Evolutionary conservation across 2,888 invertebrate species (phyloP).

Genomic region (Pyrrhia umbra): DNA sequence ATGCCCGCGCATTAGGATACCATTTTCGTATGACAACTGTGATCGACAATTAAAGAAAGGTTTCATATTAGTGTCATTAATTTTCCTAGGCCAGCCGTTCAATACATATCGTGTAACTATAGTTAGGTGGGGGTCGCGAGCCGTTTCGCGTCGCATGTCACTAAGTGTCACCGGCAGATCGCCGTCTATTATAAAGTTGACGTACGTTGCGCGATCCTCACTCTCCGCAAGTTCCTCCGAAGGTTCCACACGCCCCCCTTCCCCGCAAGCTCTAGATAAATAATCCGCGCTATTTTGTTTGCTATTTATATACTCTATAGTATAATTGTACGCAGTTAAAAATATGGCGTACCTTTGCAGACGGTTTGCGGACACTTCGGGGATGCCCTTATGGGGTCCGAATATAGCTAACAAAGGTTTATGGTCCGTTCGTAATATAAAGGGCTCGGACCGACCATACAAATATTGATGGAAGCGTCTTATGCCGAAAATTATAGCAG

Average conservation of each 20-base stretch:
- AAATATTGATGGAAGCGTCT: conserved; percentile 58
- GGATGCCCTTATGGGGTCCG: conserved; percentile 57
- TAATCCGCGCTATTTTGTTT: conserved; percentile 44
- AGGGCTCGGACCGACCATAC: conserved; percentile 54
- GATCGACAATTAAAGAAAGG: conserved; percentile 7
- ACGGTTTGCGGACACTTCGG: conserved; percentile 59
- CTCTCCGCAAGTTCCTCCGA: too few species aligned
- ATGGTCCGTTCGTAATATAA: conserved; percentile 60
- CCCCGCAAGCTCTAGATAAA: too few species aligned
- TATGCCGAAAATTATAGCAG: conserved; percentile 59
- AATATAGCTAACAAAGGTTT: conserved; percentile 63
- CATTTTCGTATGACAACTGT: conserved; percentile 14
- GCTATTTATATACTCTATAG: conserved; percentile 60
- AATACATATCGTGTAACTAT: conserved; percentile 7
- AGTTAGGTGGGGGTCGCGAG: not conserved
- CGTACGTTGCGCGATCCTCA: conserved; percentile 17
- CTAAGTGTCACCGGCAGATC: conserved; percentile 13
- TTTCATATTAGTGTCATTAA: not conserved
- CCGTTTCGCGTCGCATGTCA: conserved; percentile 11
- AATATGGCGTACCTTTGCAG: conserved; percentile 63
- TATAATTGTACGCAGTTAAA: conserved; percentile 60
- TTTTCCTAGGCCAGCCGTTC: conserved; percentile 24
- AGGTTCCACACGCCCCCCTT: too few species aligned
- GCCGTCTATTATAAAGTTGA: conserved; percentile 15
- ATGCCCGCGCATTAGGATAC: conserved; percentile 12